Evolutionary conservation across 2,888 invertebrate species (phyloP), one percentile per base, ranked within the genome.

Genomic region (Diploptera punctata): DNA sequence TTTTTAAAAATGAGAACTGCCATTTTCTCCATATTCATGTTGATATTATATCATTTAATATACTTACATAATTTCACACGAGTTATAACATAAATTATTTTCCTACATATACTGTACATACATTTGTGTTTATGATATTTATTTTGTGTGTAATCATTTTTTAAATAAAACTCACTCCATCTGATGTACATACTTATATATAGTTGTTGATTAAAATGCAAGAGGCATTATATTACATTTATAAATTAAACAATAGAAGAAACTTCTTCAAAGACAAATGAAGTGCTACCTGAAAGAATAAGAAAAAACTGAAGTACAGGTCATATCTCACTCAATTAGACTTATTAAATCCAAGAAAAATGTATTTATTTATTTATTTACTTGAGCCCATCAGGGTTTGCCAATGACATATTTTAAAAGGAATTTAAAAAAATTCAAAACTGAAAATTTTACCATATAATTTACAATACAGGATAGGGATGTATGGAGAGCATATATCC

Each of bases 161-260:
- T n/a, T n/a, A n/a, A n/a, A n/a, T n/a, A n/a, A n/a, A n/a, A n/a
- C n/a, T 18, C 47, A 60, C 24, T 33, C 29, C 19, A 67, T 54
- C 38, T 72, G 44, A 44, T 72, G 72, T 72, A 72, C 44, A 72
- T 72, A 68, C 29, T 31, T 72, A 72, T 72, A 57, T 33, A 68
- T 72, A 72, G 68, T 33, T 60, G 67, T 44, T 72, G 49, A 54
- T 71, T 33, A 47, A 44, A 19, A 31, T 62, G 21, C 21, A 62
- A 38, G 33, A 38, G 21, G 21, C n/a, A 24, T 62, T 62, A 38
- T 62, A 33, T 62, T 62, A 24, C 38, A 61, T 62, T 61, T 43
- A 62, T 62, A 52, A 52, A 24, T 24, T 24, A 62, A 4, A 16
- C 62, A 62, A 62, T 43, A 62, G 38, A 16, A 21, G 61, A n/a